These are phyloP conservation scores for Heterohyrax brucei DNA, from an alignment of 2,797 vertebrate species.

Conservation along the genomic window DNA sequence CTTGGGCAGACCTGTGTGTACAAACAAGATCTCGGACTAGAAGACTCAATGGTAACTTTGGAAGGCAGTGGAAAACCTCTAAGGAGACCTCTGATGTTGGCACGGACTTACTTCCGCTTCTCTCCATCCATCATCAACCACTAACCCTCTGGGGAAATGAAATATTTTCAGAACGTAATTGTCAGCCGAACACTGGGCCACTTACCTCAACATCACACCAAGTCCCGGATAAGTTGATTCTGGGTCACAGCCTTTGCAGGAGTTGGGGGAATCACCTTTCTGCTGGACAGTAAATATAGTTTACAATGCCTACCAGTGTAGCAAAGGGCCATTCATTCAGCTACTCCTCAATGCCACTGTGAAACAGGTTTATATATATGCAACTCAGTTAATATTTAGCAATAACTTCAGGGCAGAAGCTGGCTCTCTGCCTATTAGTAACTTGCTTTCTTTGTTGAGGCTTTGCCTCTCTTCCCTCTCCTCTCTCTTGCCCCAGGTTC, in stretches of 20 bases:
- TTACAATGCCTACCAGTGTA: constrained; percentile 64
- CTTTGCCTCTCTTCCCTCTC: constrained; percentile 46
- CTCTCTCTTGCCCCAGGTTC: not conserved
- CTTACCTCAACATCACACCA: constrained; percentile 36
- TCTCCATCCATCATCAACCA: constrained; percentile 12
- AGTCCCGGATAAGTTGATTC: constrained; percentile 48
- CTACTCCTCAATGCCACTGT: constrained; percentile 79
- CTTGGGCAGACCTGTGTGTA: not conserved
- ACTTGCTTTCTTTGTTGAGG: constrained; percentile 71
- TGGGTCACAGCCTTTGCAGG: constrained; percentile 62
- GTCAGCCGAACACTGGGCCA: not conserved
- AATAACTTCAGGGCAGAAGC: constrained; percentile 80
- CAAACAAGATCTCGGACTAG: constrained; percentile 6
- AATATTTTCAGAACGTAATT: constrained; percentile 44
- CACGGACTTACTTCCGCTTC: not conserved
- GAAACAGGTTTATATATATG: constrained; percentile 72
- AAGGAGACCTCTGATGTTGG: not conserved
- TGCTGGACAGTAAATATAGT: constrained; percentile 63
- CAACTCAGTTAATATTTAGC: constrained; percentile 68
- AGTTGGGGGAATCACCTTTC: constrained; percentile 16
- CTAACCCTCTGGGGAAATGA: not conserved
- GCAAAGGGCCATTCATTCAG: constrained; percentile 23
- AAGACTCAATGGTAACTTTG: not conserved
- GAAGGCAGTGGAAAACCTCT: constrained; percentile 1
- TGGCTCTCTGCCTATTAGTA: constrained; percentile 48